These are phyloP conservation scores for Thamnophis elegans DNA, from an alignment of 2,797 vertebrate species.

Conservation along the genomic window DNA sequence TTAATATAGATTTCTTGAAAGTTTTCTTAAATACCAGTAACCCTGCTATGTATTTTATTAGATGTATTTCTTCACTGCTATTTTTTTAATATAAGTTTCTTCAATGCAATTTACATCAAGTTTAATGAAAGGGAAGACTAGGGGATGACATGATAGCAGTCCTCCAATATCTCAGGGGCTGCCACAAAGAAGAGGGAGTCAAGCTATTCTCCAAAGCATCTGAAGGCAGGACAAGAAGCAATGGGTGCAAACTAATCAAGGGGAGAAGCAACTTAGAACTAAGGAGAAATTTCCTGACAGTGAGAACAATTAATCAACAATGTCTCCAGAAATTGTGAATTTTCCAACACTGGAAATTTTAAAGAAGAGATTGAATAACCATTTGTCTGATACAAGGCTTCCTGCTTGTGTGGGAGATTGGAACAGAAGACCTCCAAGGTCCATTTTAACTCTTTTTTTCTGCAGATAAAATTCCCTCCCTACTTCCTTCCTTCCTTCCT, in stretches of 20 bases:
- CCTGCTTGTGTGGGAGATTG: too few species aligned
- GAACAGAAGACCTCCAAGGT: too few species aligned
- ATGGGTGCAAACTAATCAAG: background rate
- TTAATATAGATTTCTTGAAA: background rate
- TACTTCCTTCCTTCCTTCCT: too few species aligned
- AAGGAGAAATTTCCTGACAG: too few species aligned
- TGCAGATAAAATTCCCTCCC: too few species aligned
- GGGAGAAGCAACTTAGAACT: background rate
- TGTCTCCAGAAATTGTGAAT: background rate
- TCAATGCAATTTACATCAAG: background rate
- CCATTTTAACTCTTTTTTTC: background rate
- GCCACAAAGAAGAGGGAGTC: background rate
- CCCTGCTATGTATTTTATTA: background rate
- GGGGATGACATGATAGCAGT: background rate
- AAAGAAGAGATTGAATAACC: background rate
- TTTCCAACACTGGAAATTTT: background rate
- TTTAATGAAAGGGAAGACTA: background rate
- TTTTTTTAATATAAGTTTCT: background rate
- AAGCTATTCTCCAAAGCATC: background rate
- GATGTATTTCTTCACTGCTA: background rate
- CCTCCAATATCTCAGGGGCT: background rate
- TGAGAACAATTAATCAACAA: background rate
- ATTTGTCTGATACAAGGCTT: background rate
- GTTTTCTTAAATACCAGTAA: background rate
- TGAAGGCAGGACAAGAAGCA: background rate